Conservation (phyloP, 1,140 invertebrate species). For the Thalassaphorura encarpata region DNA sequence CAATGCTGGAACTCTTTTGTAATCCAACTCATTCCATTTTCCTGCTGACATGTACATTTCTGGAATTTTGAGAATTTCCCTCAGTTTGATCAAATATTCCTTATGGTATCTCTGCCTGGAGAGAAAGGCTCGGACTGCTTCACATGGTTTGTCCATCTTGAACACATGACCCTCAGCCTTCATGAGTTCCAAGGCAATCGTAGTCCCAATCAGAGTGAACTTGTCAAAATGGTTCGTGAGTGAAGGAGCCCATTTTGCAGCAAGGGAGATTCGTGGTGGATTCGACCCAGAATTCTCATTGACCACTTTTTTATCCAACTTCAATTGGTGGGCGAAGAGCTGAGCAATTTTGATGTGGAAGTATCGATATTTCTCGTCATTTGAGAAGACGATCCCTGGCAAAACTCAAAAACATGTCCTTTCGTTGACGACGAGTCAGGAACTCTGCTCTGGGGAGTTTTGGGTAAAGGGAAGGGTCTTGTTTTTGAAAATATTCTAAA, state of each 20-base stretch:
- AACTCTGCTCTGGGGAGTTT: conserved; percentile 8
- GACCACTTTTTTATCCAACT: background rate
- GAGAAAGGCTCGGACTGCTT: too few species aligned
- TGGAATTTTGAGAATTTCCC: conserved; percentile 14
- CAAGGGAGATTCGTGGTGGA: conserved; percentile 8
- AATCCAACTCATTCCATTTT: conserved; percentile 23
- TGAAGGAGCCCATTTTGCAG: conserved; percentile 28
- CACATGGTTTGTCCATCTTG: too few species aligned
- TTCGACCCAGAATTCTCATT: background rate
- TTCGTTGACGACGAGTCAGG: too few species aligned
- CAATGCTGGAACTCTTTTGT: conserved; percentile 22
- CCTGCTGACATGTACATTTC: conserved; percentile 20
- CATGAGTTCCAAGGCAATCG: conserved; percentile 19
- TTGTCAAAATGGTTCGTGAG: conserved; percentile 24
- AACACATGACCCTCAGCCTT: too few species aligned
- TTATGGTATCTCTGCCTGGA: too few species aligned
- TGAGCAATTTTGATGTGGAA: conserved; percentile 20
- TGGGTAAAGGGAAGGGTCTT: background rate
- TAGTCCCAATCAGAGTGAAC: conserved; percentile 18
- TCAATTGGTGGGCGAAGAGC: conserved; percentile 17
- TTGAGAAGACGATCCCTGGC: conserved; percentile 6
- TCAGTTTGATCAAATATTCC: too few species aligned
- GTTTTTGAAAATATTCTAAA: too few species aligned
- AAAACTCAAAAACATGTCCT: too few species aligned
- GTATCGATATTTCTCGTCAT: conserved; percentile 10